Conservation (phyloP, 2,797 vertebrate genomes). For the Buphagus erythrorhynchus region DNA sequence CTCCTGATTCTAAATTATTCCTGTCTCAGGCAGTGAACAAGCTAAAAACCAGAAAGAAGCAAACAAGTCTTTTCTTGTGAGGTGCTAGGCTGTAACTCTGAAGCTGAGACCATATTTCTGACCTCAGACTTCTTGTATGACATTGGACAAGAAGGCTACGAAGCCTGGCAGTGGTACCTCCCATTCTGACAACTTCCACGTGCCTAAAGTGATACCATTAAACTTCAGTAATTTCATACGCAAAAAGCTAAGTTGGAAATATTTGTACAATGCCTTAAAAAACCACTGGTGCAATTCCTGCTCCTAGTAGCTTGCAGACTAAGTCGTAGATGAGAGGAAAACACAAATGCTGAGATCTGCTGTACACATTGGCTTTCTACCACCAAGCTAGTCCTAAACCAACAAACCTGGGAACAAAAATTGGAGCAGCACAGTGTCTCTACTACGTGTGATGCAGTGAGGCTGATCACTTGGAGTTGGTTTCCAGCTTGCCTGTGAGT, state of each 20-base stretch:
- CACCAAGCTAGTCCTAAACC: background rate
- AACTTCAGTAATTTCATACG: background rate
- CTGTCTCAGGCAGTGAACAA: background rate
- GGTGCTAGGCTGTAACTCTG: background rate
- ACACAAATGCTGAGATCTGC: background rate
- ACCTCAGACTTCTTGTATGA: background rate
- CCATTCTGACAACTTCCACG: background rate
- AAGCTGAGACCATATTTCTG: background rate
- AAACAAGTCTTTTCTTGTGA: background rate
- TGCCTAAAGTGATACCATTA: background rate
- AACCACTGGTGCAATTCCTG: background rate
- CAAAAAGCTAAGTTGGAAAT: background rate
- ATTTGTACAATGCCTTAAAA: background rate
- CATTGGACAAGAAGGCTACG: background rate
- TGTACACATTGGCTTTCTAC: background rate
- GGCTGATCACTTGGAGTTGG: background rate
- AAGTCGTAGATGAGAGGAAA: background rate
- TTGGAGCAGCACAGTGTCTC: fast-evolving
- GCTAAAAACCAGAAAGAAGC: background rate
- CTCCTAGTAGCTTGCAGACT: background rate
- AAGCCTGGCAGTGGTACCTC: background rate
- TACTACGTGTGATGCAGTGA: fast-evolving
- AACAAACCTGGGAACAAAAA: background rate
- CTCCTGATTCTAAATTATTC: background rate
- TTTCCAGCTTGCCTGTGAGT: background rate